phyloP scores from a whole-genome alignment of 1,140 invertebrate genomes.

The Protaetia brevitarsis region DNA sequence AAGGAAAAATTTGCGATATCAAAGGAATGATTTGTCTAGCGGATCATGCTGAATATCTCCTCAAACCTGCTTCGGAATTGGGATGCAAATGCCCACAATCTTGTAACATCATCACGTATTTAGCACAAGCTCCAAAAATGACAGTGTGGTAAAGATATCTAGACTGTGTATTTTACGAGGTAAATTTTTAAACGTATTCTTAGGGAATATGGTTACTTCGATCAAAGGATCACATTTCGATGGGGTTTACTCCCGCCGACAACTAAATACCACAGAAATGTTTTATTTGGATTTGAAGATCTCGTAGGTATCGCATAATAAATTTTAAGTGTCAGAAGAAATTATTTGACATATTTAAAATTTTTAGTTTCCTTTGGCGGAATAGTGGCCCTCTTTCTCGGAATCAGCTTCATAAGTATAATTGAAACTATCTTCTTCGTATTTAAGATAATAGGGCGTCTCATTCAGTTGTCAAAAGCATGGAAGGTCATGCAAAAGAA shows the following conservation, averaged over 20 bases:
- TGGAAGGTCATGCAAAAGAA: too few species aligned
- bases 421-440: conserved; percentile 48
- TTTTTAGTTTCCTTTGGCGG: conserved; percentile 54
- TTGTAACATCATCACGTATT: conserved; percentile 55
- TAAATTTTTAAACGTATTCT: conserved; percentile 22
- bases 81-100: conserved; percentile 56
- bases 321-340: not conserved
- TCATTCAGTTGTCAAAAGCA: too few species aligned
- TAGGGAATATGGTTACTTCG: conserved; percentile 39
- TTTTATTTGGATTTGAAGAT: conserved; percentile 59
- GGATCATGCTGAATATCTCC: conserved; percentile 51
- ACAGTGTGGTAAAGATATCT: conserved; percentile 41
- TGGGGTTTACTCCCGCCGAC: conserved; percentile 49
- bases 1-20: conserved; percentile 54
- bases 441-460: not conserved
- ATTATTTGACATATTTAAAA: not conserved
- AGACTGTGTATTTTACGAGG: not conserved
- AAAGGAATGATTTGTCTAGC: conserved; percentile 55
- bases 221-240: conserved; percentile 40
- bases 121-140: conserved; percentile 55
- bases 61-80: conserved; percentile 53
- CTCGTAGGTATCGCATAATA: conserved; percentile 48
- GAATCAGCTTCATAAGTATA: conserved; percentile 52
- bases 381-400: conserved; percentile 52
- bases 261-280: conserved; percentile 53